Evolutionary conservation across 2,888 invertebrate genomes (phyloP).

Genomic region (Cheilosia vulpina): DNA sequence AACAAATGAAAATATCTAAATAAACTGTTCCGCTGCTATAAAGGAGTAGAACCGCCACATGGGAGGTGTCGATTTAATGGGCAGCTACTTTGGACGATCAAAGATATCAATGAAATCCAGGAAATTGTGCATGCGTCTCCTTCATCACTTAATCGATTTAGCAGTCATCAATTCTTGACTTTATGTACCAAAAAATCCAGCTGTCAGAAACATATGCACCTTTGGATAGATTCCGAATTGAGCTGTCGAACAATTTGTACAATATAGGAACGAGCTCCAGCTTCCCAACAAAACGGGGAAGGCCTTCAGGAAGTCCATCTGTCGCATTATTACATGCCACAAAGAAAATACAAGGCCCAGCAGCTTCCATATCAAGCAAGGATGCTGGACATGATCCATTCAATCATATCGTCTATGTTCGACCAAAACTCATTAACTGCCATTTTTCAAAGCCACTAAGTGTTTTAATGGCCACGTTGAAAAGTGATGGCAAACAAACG

Average conservation of each 20-base stretch:
- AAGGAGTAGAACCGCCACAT: too few species aligned
- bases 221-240: neutral
- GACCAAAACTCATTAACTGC: too few species aligned
- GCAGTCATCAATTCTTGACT: conserved; percentile 2
- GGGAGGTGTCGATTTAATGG: neutral
- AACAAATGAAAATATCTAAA: neutral
- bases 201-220: neutral
- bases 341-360: too few species aligned
- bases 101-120: too few species aligned
- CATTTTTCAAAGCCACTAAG: too few species aligned
- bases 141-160: neutral
- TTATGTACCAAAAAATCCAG: neutral
- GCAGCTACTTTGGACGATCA: neutral
- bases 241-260: neutral
- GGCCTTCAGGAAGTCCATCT: neutral
- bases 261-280: neutral
- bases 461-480: too few species aligned
- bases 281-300: neutral
- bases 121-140: too few species aligned
- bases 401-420: too few species aligned
- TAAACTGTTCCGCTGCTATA: neutral
- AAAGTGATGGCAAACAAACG: too few species aligned
- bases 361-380: neutral
- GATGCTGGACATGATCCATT: conserved; percentile 1
- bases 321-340: neutral